Conservation (phyloP, 23 tunicate species). For the Halocynthia roretzi region DNA sequence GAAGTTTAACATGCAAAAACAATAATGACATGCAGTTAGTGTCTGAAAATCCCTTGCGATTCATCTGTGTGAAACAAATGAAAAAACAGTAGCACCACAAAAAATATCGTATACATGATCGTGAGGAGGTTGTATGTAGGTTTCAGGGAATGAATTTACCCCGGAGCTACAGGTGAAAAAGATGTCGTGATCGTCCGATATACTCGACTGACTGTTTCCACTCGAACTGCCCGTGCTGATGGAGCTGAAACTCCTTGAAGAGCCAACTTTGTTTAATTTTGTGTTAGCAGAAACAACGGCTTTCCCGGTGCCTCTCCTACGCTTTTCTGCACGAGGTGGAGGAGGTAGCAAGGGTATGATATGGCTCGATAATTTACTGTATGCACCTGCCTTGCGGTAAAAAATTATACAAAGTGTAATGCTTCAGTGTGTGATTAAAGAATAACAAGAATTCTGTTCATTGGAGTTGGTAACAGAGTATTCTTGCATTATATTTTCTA, state of each 20-base stretch:
- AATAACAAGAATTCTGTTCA: too few relatives aligned
- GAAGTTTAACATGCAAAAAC: background rate
- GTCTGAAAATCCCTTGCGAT: background rate
- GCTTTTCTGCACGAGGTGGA: conserved; percentile 6
- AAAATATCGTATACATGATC: background rate
- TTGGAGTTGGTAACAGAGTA: too few relatives aligned
- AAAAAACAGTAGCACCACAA: background rate
- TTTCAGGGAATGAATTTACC: conserved; percentile 1
- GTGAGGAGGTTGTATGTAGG: background rate
- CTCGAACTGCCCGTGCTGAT: conserved; percentile 8
- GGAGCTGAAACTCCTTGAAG: conserved; percentile 1
- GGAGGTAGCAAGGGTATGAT: background rate
- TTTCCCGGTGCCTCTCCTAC: background rate
- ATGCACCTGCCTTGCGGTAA: too few relatives aligned
- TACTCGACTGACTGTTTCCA: background rate
- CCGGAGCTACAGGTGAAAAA: conserved; percentile 6
- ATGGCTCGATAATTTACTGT: background rate
- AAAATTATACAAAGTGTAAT: too few relatives aligned
- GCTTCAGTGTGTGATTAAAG: too few relatives aligned
- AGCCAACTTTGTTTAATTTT: background rate
- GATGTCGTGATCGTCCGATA: background rate
- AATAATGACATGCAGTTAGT: background rate
- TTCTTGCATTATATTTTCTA: too few relatives aligned
- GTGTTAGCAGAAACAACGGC: background rate
- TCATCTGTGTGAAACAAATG: background rate